phyloP scores from a whole-genome alignment of 2,888 invertebrate species.

The Nomada fabriciana region DNA sequence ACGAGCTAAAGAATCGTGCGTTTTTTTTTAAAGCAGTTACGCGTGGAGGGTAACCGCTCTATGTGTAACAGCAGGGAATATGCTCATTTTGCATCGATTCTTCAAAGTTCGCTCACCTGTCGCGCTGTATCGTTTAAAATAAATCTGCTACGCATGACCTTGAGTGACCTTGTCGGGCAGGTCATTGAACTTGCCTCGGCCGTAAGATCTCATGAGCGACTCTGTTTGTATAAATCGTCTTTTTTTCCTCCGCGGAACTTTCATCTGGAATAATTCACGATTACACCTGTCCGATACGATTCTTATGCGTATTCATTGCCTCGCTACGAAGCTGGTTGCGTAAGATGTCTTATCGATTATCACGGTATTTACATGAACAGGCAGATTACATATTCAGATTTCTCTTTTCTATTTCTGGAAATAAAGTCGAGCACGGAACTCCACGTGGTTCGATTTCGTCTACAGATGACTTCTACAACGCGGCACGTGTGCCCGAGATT shows the following conservation, averaged over 20 bases:
- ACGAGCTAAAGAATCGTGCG: not conserved
- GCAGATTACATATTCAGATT: not conserved
- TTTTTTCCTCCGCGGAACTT: no score
- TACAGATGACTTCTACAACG: not conserved
- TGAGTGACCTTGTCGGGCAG: constrained; percentile 9
- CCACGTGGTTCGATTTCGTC: not conserved
- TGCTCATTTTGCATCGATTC: not conserved
- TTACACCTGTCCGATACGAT: not conserved
- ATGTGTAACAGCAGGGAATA: not conserved
- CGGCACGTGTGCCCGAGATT: not conserved
- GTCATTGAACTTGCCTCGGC: constrained; percentile 7
- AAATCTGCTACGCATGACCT: constrained; percentile 1
- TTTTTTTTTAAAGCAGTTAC: not conserved
- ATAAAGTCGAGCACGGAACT: not conserved
- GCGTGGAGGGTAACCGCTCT: no score
- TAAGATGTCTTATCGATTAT: constrained; percentile 14
- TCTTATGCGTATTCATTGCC: not conserved
- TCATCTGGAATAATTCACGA: not conserved
- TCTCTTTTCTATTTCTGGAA: not conserved
- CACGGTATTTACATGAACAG: not conserved
- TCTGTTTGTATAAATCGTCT: no score
- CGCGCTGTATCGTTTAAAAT: not conserved
- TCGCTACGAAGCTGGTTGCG: constrained; percentile 2
- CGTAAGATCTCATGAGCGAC: no score
- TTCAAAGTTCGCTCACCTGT: constrained; percentile 11